Evolutionary conservation across 2,888 invertebrate genomes (phyloP).

Genomic region (Xestobium rufovillosum): DNA sequence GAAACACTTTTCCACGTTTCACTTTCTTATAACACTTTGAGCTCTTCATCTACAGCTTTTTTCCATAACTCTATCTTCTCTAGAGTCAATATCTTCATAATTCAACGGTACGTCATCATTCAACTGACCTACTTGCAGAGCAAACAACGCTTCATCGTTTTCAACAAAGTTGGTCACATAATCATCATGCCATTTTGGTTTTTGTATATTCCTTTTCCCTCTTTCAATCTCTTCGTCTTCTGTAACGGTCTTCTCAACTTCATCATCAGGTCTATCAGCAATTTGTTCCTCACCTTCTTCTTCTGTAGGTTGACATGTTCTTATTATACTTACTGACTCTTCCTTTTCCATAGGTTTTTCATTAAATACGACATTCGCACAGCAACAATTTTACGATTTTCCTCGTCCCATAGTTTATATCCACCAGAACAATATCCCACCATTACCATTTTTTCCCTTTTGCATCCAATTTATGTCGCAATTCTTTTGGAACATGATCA

Average conservation of each 20-base stretch:
- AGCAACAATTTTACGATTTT: constrained; percentile 9
- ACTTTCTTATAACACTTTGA: constrained; percentile 13
- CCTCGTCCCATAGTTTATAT: constrained; percentile 12
- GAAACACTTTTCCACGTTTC: constrained; percentile 10
- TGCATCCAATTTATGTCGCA: constrained; percentile 6
- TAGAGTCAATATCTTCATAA: constrained; percentile 16
- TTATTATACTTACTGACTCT: too few species aligned
- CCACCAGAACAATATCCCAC: constrained; percentile 13
- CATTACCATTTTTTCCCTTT: constrained; percentile 6
- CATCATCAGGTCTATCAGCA: not conserved
- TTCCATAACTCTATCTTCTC: constrained; percentile 15
- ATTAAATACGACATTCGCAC: constrained; percentile 13
- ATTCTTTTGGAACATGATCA: constrained; percentile 5
- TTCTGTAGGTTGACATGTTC: too few species aligned
- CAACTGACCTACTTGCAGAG: constrained; percentile 10
- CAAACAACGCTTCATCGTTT: constrained; percentile 14
- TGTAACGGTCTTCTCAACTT: constrained; percentile 6
- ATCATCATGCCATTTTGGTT: constrained; percentile 11
- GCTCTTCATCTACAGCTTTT: constrained; percentile 12
- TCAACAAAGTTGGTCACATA: too few species aligned
- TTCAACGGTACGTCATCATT: constrained; percentile 13
- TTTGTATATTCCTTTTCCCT: constrained; percentile 8
- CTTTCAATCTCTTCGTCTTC: constrained; percentile 10
- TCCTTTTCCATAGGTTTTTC: constrained; percentile 10
- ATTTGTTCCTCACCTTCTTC: constrained; percentile 5